Evolutionary conservation across 2,797 vertebrate species (phyloP).

Genomic region (Sebastes kiyomatsui): DNA sequence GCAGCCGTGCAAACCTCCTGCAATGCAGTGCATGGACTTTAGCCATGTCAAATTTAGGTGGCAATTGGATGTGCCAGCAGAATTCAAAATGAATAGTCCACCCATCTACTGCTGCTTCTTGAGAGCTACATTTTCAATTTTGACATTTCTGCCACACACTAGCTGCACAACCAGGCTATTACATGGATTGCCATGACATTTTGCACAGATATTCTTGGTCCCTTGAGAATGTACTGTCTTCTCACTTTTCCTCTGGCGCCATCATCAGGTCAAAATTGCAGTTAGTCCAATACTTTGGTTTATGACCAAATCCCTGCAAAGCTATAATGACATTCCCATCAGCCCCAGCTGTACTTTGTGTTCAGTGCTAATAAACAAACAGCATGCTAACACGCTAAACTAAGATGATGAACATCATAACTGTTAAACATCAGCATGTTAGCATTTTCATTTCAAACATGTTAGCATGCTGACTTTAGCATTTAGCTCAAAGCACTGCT

Average conservation of each 20-base stretch:
- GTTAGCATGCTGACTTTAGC: neutral
- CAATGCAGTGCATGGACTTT: neutral
- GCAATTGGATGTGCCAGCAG: neutral
- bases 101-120: neutral
- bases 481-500: neutral
- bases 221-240: neutral
- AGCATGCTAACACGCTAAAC: neutral
- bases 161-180: accelerated
- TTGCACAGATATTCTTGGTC: neutral
- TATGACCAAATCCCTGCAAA: neutral
- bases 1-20: neutral
- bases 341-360: neutral
- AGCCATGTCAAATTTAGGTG: neutral
- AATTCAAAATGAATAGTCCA: neutral
- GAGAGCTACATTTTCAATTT: neutral
- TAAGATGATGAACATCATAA: neutral
- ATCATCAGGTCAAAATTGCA: neutral
- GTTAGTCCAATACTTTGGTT: neutral
- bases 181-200: neutral
- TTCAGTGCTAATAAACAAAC: neutral
- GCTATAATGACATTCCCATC: neutral
- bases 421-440: neutral
- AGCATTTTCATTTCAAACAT: neutral
- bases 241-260: neutral
- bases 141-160: neutral